Base-by-base conservation (phyloP, 2,113 vertebrate species). In the Macaca mulatta region DNA sequence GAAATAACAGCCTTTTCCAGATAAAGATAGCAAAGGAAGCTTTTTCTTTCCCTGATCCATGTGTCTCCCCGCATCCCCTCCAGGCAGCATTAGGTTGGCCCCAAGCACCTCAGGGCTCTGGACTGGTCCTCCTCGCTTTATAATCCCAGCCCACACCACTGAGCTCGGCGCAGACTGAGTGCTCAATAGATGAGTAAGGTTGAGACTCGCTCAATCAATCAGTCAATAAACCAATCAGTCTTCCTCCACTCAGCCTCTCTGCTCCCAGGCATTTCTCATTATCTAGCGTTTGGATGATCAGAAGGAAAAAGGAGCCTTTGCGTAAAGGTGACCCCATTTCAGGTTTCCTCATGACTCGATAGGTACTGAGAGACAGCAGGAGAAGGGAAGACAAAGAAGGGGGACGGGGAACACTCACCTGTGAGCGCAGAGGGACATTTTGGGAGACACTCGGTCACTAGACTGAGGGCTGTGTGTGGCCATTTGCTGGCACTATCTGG, bases 191-290 rank as follows among this genome's bases (percentile, higher is more conserved):
- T 20, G 48, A 59, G 74, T 59, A 77, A 92, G 90, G 52, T 25
- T 48, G 86, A 93, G 90, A 25, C 94, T 57, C 2, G 5, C 79
- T 86, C 97, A 45, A 0, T 96, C 95, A 93, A 78, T 97, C 95
- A 61, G 38, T 97, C 98, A 89, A 70, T 93, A 78, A 93, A 57
- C 93, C 97, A 30, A 52, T 89, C 97, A 55, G 86, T 86, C 92
- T 92, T 86, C 77, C 74, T 70, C 48, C 61, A 7, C 85, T 20
- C 89, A 12, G 92, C 85, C 45, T 52, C 50, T 85, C 96, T 38
- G 86, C 83, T 74, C 91, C 43, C 14, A 3, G 69, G 84, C 69
- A 0, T 45, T 50, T 86, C 69, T 96, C 64, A 85, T 81, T 79
- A 88, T 32, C 75, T 25, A 35, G 94, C 25, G 0, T 57, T n/a